Conservation (phyloP, 2,797 vertebrate genomes). For the Nasua narica region DNA sequence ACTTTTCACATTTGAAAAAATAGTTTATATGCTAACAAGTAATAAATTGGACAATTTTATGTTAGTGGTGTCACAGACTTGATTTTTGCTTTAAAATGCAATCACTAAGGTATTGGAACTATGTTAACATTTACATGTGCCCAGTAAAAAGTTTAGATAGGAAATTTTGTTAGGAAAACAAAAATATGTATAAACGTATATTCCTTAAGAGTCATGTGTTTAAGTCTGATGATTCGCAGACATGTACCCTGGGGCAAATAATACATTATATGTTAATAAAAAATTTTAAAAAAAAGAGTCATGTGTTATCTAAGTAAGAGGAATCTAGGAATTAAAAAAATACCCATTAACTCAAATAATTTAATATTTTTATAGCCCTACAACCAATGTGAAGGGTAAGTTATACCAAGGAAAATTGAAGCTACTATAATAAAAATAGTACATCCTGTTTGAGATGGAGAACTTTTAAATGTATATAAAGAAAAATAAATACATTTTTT, state of each 20-base stretch:
- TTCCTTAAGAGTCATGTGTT: not conserved
- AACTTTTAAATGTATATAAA: not conserved
- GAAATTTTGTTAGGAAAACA: slow-evolving; percentile 10
- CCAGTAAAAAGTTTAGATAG: not conserved
- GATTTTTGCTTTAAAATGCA: slow-evolving; percentile 33
- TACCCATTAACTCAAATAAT: not conserved
- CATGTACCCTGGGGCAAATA: too few relatives aligned
- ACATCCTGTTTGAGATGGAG: not conserved
- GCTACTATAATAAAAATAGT: not conserved
- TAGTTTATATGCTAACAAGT: not conserved
- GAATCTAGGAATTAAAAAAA: not conserved
- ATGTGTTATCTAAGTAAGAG: not conserved
- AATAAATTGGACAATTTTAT: not conserved
- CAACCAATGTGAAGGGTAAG: not conserved
- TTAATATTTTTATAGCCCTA: slow-evolving; percentile 15
- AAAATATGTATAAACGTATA: not conserved
- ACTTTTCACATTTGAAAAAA: slow-evolving; percentile 27
- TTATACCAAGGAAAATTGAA: not conserved
- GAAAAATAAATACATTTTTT: not conserved
- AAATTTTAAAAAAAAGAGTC: too few relatives aligned
- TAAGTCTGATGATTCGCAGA: too few relatives aligned
- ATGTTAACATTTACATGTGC: not conserved
- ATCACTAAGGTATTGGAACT: not conserved
- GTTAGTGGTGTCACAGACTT: not conserved
- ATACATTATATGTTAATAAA: too few relatives aligned